phyloP scores from a whole-genome alignment of 2,113 vertebrate genomes.

The Lepidothrix coronata region DNA sequence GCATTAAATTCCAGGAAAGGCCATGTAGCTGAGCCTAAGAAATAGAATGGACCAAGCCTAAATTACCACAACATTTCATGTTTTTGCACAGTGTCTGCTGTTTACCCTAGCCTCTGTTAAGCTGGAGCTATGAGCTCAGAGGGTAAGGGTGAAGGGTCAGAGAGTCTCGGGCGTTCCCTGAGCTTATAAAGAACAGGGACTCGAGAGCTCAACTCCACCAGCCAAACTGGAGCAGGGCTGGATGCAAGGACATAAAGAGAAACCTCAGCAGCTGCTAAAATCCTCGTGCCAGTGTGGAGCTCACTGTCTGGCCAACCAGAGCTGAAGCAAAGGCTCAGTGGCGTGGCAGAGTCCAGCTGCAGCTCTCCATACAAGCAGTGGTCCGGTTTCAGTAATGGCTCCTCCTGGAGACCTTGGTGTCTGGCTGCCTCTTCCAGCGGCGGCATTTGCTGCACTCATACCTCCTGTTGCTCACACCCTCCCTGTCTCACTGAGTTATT shows the following conservation, averaged over 20 bases:
- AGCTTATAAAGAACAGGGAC: background rate
- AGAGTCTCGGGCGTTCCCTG: accelerated
- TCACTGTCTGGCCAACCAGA: background rate
- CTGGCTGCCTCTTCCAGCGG: background rate
- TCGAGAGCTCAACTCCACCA: background rate
- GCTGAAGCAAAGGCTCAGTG: background rate
- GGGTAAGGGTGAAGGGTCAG: background rate
- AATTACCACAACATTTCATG: accelerated
- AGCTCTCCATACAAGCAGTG: background rate
- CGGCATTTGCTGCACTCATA: background rate
- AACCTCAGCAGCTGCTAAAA: background rate
- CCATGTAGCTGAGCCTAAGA: background rate
- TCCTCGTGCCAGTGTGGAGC: background rate
- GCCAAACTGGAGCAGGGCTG: background rate
- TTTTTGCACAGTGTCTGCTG: background rate
- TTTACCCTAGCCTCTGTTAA: background rate
- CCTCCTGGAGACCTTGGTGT: background rate
- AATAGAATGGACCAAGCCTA: background rate
- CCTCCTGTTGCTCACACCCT: background rate
- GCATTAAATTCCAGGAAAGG: background rate
- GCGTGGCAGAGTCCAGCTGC: too few species aligned
- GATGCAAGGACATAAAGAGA: background rate
- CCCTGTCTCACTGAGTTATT: accelerated
- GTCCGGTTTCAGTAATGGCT: background rate
- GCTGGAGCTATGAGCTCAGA: background rate